Base-by-base conservation (phyloP, 2,888 invertebrate genomes). In the Alloplasta piceator region DNA sequence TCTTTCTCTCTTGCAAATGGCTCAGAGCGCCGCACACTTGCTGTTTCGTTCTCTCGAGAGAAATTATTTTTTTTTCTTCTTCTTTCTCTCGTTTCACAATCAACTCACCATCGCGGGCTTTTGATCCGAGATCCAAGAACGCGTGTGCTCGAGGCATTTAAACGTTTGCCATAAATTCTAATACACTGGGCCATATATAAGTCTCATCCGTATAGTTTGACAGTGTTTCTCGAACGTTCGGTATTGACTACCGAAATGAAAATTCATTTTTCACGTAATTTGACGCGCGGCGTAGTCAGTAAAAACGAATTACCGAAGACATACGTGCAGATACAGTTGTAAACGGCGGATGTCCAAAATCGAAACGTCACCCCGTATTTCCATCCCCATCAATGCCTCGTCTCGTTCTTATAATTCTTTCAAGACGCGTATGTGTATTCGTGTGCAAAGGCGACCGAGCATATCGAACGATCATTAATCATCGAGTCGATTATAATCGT, bases 381-480 rank as follows among this genome's bases (percentile, higher is more conserved):
- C 50, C 41, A 26, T 36, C 64, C 43, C 9, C 52, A 67, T 82
- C 64, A 26, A 26, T 26, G 76, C 68, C 46, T 50, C 39, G 55
- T 48, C 14, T 64, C 73, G 55, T 70, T 48, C 73, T 56, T 74
- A 71, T 73, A 64, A 52, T 71, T 64, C 41, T 61, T 73, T 46
- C 60, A 55, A 74, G 26, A 76, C 55, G 66, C 41, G 46, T 26
- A 41, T 64, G 61, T 70, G 70, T 73, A 73, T 75, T 60, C 63
- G 67, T 80, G 78, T 66, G 74, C 70, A 81, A 82, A 78, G 74
- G 39, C 58, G 38, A 56, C 41, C 74, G 58, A 71, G 66, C 75
- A 60, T 78, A 83, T 84, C 72, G 78, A 74, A 71, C 64, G 52
- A 77, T 83, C 84, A 80, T 84, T 82, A 84, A 84, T 83, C 83